phyloP scores from a whole-genome alignment of 1,140 invertebrate species.

The Drosophila arawakana region DNA sequence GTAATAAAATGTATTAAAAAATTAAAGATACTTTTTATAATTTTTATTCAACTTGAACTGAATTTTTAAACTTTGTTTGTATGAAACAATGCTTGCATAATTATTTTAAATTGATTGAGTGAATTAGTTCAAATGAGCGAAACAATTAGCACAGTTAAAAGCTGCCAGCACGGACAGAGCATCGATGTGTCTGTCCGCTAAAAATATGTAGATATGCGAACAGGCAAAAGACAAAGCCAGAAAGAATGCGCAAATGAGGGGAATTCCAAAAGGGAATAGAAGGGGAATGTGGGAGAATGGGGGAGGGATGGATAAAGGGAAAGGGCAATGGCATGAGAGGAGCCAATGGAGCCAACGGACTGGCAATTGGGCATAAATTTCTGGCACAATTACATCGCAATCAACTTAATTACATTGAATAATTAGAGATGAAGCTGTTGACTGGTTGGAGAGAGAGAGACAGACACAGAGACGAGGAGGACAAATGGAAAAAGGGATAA shows the following conservation, averaged over 20 bases:
- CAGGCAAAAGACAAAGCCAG: slow-evolving; percentile 14
- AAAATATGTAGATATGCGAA: slow-evolving; percentile 15
- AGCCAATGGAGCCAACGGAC: slow-evolving; percentile 22
- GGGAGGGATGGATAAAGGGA: neutral
- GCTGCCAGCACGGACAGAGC: neutral
- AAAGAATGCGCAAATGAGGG: slow-evolving; percentile 25
- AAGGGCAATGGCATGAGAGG: neutral
- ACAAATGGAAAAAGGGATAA: neutral
- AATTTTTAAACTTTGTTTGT: too few species aligned
- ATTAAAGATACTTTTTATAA: too few species aligned
- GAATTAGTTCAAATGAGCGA: slow-evolving; percentile 1
- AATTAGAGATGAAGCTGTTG: slow-evolving; percentile 58
- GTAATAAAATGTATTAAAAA: too few species aligned
- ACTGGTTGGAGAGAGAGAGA: neutral
- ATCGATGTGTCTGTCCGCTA: slow-evolving; percentile 1
- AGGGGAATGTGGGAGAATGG: neutral
- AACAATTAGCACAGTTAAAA: neutral
- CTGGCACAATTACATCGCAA: slow-evolving; percentile 68
- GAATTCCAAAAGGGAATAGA: neutral
- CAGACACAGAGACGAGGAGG: too few species aligned
- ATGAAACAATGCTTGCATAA: too few species aligned
- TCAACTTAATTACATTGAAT: slow-evolving; percentile 79
- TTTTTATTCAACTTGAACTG: too few species aligned
- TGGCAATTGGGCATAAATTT: slow-evolving; percentile 68
- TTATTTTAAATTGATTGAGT: too few species aligned